Percentiles rank a stretch among this genome's conserved stretches.
Evolutionary conservation across 2,888 invertebrate species (phyloP).

Genomic region (Calameuta filiformis): DNA sequence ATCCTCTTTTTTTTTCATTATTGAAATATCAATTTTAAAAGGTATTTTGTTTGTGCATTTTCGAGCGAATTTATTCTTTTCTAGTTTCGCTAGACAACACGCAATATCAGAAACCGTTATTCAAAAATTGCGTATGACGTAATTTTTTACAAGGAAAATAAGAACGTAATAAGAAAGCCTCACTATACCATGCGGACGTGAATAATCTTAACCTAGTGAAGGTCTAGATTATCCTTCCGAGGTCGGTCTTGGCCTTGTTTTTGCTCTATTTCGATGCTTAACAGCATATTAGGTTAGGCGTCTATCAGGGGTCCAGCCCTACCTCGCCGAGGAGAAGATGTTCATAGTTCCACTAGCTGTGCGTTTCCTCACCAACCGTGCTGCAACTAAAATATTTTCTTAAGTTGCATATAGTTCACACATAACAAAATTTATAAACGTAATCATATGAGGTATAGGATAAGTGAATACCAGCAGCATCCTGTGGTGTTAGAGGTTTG

Average conservation of each 20-base stretch:
- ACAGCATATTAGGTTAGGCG: slow-evolving; percentile 43
- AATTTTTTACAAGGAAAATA: background rate
- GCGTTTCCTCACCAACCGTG: slow-evolving; percentile 77
- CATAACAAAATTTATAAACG: slow-evolving; percentile 1
- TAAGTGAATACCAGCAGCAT: slow-evolving; percentile 73
- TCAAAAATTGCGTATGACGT: background rate
- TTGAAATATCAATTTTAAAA: background rate
- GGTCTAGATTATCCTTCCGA: slow-evolving; percentile 10
- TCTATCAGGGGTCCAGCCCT: slow-evolving; percentile 65
- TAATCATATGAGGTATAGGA: background rate
- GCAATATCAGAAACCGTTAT: background rate
- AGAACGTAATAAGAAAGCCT: background rate
- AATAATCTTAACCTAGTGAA: background rate
- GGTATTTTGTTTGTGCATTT: background rate
- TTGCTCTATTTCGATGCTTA: slow-evolving; percentile 21
- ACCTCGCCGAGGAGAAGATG: slow-evolving; percentile 79
- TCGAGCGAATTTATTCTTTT: background rate
- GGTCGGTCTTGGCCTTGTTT: slow-evolving; percentile 14
- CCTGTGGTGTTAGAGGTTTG: slow-evolving; percentile 82
- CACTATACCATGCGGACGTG: background rate
- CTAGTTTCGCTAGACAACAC: background rate
- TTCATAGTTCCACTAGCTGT: slow-evolving; percentile 79
- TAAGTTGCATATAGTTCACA: background rate
- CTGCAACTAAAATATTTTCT: slow-evolving; percentile 72
- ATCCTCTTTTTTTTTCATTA: background rate